Conservation (phyloP, 2,888 invertebrate species). For the Standfussiana lucernea region DNA sequence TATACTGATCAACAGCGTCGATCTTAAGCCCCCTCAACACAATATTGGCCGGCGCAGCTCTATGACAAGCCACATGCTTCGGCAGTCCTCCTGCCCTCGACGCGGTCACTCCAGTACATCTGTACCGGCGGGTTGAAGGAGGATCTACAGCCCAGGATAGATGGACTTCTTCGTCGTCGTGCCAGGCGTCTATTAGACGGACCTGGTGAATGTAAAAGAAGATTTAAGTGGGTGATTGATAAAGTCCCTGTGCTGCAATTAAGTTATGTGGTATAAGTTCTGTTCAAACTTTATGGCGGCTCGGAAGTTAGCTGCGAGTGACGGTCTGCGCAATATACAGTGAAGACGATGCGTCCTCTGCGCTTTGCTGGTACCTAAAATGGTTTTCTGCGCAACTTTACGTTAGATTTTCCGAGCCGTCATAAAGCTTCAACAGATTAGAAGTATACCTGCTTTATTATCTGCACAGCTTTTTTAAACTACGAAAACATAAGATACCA, state of each 20-base stretch:
- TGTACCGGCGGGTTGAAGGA: conserved; percentile 78
- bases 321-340: not conserved
- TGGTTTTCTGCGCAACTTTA: not conserved
- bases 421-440: not conserved
- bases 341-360: not conserved
- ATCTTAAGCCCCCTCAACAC: conserved; percentile 85
- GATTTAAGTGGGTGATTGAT: not conserved
- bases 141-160: conserved; percentile 86
- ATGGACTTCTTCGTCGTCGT: conserved; percentile 85
- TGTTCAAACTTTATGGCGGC: not conserved
- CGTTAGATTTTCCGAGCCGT: not conserved
- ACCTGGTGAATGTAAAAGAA: conserved; percentile 71
- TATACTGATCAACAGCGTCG: conserved; percentile 83
- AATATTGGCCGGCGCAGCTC: conserved; percentile 83
- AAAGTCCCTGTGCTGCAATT: not conserved
- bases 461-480: too few species aligned
- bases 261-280: not conserved
- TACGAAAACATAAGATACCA: too few species aligned
- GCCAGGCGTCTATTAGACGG: conserved; percentile 83
- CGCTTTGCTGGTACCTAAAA: not conserved
- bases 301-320: not conserved
- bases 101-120: conserved; percentile 86
- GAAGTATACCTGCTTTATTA: not conserved
- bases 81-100: conserved; percentile 81
- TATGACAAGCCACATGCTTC: conserved; percentile 86